phyloP scores from a whole-genome alignment of 2,113 vertebrate genomes.

The Puntigrus tetrazona region DNA sequence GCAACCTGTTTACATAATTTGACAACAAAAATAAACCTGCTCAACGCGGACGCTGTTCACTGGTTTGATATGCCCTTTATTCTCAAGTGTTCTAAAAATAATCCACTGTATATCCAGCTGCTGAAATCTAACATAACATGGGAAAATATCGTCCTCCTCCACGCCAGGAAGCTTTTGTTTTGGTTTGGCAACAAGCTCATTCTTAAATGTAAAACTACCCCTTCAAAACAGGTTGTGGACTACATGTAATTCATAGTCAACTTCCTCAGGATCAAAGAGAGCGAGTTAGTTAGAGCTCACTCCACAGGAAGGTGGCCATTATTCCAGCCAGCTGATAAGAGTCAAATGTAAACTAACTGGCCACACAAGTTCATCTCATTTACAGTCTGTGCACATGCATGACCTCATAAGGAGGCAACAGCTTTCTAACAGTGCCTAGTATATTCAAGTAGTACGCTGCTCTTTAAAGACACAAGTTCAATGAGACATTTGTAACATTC shows the following conservation, averaged over 20 bases:
- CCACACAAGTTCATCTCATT: constrained; percentile 47
- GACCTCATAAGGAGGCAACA: neutral
- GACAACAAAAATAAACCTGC: constrained; percentile 3
- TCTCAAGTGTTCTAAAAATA: constrained; percentile 49
- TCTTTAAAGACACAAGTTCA: neutral
- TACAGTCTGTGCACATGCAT: neutral
- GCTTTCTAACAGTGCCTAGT: neutral
- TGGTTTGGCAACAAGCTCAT: constrained; percentile 3
- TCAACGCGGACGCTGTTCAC: neutral
- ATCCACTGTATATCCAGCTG: constrained; percentile 18
- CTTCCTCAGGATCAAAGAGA: constrained; percentile 51
- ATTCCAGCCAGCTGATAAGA: constrained; percentile 39
- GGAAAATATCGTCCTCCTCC: constrained; percentile 35
- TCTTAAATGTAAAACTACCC: constrained; percentile 12
- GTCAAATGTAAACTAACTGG: constrained; percentile 44
- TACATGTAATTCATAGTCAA: constrained; percentile 28
- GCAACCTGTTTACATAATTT: neutral
- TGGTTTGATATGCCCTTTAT: constrained; percentile 20
- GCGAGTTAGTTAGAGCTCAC: constrained; percentile 8
- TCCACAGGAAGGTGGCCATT: constrained; percentile 50
- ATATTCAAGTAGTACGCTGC: neutral
- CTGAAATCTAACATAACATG: constrained; percentile 45
- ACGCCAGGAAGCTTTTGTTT: neutral
- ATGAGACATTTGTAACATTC: neutral
- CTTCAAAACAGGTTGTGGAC: constrained; percentile 12